phyloP scores from a whole-genome alignment of 2,888 invertebrate genomes.

The Argynnis bischoffii region DNA sequence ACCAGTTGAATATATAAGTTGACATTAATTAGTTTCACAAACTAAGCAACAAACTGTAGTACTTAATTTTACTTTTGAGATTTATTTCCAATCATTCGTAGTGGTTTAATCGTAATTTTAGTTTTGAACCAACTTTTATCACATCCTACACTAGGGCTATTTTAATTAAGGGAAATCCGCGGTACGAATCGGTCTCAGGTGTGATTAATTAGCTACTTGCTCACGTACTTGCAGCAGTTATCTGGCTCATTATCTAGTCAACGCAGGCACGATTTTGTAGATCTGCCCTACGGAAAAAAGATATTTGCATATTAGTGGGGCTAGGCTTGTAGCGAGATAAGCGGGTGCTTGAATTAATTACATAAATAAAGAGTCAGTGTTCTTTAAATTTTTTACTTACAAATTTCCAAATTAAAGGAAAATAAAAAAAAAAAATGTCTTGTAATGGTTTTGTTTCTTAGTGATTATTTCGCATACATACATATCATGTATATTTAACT shows the following conservation, averaged over 20 bases:
- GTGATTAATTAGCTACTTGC: constrained; percentile 69
- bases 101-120: not conserved
- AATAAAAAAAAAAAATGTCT: no score
- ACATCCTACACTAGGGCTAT: constrained; percentile 44
- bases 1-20: no score
- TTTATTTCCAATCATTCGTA: not conserved
- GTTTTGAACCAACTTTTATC: constrained; percentile 1
- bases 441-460: no score
- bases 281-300: constrained; percentile 54
- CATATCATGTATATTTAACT: no score
- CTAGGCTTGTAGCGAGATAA: constrained; percentile 41
- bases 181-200: constrained; percentile 47
- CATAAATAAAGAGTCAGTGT: constrained; percentile 23
- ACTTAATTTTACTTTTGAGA: no score
- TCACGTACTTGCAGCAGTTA: constrained; percentile 62
- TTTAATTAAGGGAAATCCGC: constrained; percentile 66
- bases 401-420: no score
- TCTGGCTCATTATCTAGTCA: constrained; percentile 71
- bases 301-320: constrained; percentile 54
- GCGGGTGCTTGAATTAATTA: constrained; percentile 29
- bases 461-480: no score
- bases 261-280: constrained; percentile 65
- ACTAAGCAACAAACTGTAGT: no score
- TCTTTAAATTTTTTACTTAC: not conserved
- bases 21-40: no score